Evolutionary conservation across 92 coral and sea anemone genomes (phyloP), one percentile per base, ranked within the genome.

Genomic region (Umimayanthus chanpuru): DNA sequence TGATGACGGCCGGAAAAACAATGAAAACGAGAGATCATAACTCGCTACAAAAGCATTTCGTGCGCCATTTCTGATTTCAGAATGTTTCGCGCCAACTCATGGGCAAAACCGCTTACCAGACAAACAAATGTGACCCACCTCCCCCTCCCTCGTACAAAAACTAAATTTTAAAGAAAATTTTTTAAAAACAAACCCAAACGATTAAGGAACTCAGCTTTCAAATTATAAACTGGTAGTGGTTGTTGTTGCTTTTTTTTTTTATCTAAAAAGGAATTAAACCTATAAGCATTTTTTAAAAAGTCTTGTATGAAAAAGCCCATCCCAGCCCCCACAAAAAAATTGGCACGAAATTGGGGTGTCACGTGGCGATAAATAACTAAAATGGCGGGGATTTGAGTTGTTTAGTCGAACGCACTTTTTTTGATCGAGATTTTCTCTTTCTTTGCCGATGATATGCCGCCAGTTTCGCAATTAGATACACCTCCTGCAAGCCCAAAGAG

Each of bases 401-500:
- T 49, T 50, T 81, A 8, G 74, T 18, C 1, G 9, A 70, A 28
- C 26, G 4, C 14, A 15, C 21, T 5, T 68, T 7, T 73, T 53
- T 86, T 76, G 73, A 74, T 78, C n/a, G 56, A 21, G 70, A 32
- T 21, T 75, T 49, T 26, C 18, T 79, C 38, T 61, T 16, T 49
- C n/a, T 75, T 56, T 86, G 43, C 76, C 5, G 16, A 70, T 47
- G 61, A 88, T 71, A 96, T 96, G 98, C 93, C 98, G 77, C 89
- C 98, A 32, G 91, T 87, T 68, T 89, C 92, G 39, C 89, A 83
- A 28, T 73, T 86, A 25, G 89, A 88, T 78, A 93, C 96, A 43
- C 99, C 98, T 47, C 98, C 96, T 41, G 72, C 94, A 47, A 94
- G 98, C 76, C 97, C 97, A 12, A 78, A 90, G 86, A 97, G 99